phyloP scores from a whole-genome alignment of 2,888 invertebrate species.

The Lepidocyrtinus sp. region DNA sequence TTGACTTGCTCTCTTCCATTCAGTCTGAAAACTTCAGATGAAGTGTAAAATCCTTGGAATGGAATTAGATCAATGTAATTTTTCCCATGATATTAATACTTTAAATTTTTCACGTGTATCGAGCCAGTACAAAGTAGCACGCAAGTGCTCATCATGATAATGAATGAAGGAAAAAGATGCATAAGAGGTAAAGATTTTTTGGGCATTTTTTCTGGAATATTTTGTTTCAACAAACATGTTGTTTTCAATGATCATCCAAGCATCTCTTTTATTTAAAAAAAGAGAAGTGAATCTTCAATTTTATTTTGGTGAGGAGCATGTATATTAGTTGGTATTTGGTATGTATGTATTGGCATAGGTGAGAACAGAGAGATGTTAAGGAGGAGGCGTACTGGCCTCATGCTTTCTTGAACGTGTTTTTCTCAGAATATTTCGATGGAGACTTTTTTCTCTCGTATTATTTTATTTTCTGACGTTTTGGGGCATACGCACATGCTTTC shows the following conservation, averaged over 20 bases:
- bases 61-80: too few species aligned
- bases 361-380: background rate
- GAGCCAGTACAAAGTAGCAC: too few species aligned
- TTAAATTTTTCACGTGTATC: too few species aligned
- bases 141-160: background rate
- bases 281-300: background rate
- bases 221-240: background rate
- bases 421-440: conserved; percentile 2
- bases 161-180: background rate
- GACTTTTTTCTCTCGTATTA: conserved; percentile 19
- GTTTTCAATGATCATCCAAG: background rate
- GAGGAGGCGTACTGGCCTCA: conserved; percentile 22
- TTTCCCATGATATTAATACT: too few species aligned
- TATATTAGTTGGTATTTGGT: background rate
- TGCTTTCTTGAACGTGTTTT: conserved; percentile 21
- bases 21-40: too few species aligned
- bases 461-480: conserved; percentile 13
- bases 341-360: conserved; percentile 1
- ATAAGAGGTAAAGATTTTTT: background rate
- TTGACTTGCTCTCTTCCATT: too few species aligned
- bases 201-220: background rate
- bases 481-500: conserved; percentile 14
- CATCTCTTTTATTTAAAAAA: background rate
- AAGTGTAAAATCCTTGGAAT: too few species aligned
- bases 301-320: background rate